phyloP scores from a whole-genome alignment of 1,140 invertebrate species.

The Chelonus insularis region DNA sequence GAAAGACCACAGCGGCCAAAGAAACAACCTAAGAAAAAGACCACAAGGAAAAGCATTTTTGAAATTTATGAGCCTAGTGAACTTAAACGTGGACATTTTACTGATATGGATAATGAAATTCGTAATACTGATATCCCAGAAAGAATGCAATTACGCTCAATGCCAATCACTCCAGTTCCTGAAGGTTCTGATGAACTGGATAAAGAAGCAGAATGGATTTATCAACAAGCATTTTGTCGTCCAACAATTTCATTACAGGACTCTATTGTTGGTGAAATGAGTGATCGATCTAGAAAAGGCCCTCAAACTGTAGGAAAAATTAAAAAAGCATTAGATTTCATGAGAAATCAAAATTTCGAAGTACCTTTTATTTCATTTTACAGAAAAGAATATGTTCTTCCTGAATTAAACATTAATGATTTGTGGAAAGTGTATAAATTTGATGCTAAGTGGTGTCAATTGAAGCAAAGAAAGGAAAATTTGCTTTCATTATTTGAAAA shows the following conservation, averaged over 20 bases:
- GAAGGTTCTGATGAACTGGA: constrained; percentile 87
- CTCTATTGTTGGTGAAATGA: not conserved
- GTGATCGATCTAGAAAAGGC: constrained; percentile 62
- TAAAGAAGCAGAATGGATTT: constrained; percentile 97
- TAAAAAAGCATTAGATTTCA: constrained; percentile 91
- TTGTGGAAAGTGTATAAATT: constrained; percentile 96
- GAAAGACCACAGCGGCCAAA: constrained; percentile 67
- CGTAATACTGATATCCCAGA: constrained; percentile 88
- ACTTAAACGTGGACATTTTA: constrained; percentile 92
- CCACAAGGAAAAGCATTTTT: constrained; percentile 86
- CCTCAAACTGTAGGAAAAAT: constrained; percentile 84
- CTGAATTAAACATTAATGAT: constrained; percentile 93
- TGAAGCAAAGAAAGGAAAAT: constrained; percentile 85
- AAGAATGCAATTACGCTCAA: constrained; percentile 86
- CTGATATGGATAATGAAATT: constrained; percentile 91
- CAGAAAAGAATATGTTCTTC: constrained; percentile 95
- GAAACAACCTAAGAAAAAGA: constrained; percentile 77
- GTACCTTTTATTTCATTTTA: constrained; percentile 99
- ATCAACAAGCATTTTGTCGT: constrained; percentile 88
- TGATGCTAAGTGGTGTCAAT: constrained; percentile 96
- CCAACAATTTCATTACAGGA: constrained; percentile 77
- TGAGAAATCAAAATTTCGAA: constrained; percentile 92
- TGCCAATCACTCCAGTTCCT: constrained; percentile 80
- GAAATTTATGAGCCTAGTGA: constrained; percentile 97
- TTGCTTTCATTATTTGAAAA: constrained; percentile 83